Evolutionary conservation across 2,113 vertebrate species (phyloP).

Genomic region (Andinoacara biseriatus): DNA sequence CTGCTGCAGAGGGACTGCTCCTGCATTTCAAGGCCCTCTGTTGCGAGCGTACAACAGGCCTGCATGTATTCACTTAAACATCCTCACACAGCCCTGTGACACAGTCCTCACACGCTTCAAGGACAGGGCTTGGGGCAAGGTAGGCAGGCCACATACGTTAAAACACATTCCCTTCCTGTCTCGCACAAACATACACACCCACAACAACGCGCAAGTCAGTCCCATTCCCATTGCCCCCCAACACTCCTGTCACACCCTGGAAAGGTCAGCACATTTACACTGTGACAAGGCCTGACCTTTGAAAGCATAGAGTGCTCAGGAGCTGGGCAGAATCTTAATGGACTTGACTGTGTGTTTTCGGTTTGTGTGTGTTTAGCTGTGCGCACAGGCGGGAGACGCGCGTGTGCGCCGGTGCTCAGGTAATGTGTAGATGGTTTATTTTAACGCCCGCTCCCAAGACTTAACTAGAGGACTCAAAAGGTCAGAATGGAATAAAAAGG

Average conservation of each 20-base stretch:
- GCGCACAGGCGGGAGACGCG: background rate
- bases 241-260: conserved; percentile 66
- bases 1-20: conserved; percentile 53
- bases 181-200: background rate
- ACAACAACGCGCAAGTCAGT: conserved; percentile 32
- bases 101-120: conserved; percentile 27
- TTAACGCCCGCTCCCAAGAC: conserved; percentile 9
- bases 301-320: conserved; percentile 53
- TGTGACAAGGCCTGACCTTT: conserved; percentile 78
- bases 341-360: conserved; percentile 18
- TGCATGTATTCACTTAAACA: background rate
- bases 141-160: conserved; percentile 45
- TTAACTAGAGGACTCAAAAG: conserved; percentile 33
- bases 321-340: conserved; percentile 69
- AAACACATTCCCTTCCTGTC: conserved; percentile 6
- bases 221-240: conserved; percentile 38
- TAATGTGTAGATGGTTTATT: conserved; percentile 24
- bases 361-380: conserved; percentile 40
- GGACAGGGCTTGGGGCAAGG: conserved; percentile 29
- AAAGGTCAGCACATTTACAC: conserved; percentile 78
- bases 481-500: conserved; percentile 32
- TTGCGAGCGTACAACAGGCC: background rate
- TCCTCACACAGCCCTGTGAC: background rate
- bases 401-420: background rate
- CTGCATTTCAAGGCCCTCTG: conserved; percentile 33